Evolutionary conservation across 2,113 vertebrate genomes (phyloP), one percentile per base, ranked within the genome.

Genomic region (Micronycteris hirsuta): DNA sequence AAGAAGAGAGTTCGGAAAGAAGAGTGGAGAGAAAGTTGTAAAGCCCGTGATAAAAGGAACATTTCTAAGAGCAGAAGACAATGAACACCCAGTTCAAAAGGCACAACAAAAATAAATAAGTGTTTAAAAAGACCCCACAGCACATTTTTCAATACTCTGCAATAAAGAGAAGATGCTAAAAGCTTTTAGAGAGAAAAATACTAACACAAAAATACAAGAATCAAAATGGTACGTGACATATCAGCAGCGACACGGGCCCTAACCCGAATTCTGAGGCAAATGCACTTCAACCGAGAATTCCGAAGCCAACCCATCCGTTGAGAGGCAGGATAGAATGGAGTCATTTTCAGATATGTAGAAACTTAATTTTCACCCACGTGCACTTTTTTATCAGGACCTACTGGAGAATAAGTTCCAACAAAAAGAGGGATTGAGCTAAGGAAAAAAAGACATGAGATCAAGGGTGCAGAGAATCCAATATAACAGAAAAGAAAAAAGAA

Each of bases 121-220:
- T 22, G 20, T 83, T 93, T 90, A 19, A 90, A 71, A 88, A 77
- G 36, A 67, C 7, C 45, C 28, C 74, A 81, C 7, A 67, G 71
- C 36, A 49, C 49, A 81, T 56, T 82, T 86, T 95, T 93, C 20
- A 92, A n/a, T 45, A 65, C 28, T 80, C 43, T 86, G 7, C 9
- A 47, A 83, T 82, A 87, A 33, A 94, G 14, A 74, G 33, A 84
- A 94, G 38, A 77, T 70, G 43, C 89, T 73, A 63, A 91, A 95
- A 77, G 70, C 31, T 93, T 78, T 92, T 41, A 43, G 33, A 77
- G 71, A 90, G 41, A 58, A 20, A 93, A 86, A 85, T 4, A 33
- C 31, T 77, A 43, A 52, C 17, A 54, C 36, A 82, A 56, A 88
- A 61, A 89, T 45, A 47, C 20, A 67, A 61, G 47, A 36, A 89